Evolutionary conservation across 2,797 vertebrate species (phyloP), one percentile per base, ranked within the genome.

Genomic region (Fistularia tabacaria): DNA sequence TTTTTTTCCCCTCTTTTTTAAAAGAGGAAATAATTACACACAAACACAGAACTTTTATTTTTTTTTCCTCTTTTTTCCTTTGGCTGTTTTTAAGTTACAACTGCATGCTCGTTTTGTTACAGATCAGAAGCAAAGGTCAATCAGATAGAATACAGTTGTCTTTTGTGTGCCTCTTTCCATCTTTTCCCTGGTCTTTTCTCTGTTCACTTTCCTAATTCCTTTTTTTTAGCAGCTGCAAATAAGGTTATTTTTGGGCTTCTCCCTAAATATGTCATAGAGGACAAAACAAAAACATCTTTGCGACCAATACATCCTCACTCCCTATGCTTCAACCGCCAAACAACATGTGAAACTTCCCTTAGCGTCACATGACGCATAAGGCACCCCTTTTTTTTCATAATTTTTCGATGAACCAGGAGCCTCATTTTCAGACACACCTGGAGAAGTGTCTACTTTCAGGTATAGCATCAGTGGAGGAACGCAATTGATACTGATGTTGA

Each of bases 101-200:
- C 57, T 66, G 48, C 46, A 42, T 73, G 67, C 74, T 78, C 66
- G 70, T 70, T 71, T 74, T 78, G 68, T 77, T 63, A 44, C 59
- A 71, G 57, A 73, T 76, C 66, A 65, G 54, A 63, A 36, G 64
- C 62, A 77, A 74, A 71, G 71, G 74, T 81, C 73, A 65, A 39
- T 78, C 57, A 51, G 56, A 73, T 64, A 59, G 64, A 79, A 75
- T 57, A 78, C 71, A 76, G 67, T 79, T 80, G 49, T 75, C 63
- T 73, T 83, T 85, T 79, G 76, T 78, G 52, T 66, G 60, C 60
- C 57, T 79, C 44, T 78, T 80, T 80, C 76, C 68, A 68, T 70
- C 49, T 62, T 55, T 74, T 7, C 15, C 57, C 53, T 56, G 14
- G 56, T 72, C 61, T 58, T 71, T 73, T 78, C 62, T 51, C 41